These are phyloP conservation scores for Chrysogorgia sp. DNA, from an alignment of 92 coral and sea anemone genomes.

Conservation along the genomic window DNA sequence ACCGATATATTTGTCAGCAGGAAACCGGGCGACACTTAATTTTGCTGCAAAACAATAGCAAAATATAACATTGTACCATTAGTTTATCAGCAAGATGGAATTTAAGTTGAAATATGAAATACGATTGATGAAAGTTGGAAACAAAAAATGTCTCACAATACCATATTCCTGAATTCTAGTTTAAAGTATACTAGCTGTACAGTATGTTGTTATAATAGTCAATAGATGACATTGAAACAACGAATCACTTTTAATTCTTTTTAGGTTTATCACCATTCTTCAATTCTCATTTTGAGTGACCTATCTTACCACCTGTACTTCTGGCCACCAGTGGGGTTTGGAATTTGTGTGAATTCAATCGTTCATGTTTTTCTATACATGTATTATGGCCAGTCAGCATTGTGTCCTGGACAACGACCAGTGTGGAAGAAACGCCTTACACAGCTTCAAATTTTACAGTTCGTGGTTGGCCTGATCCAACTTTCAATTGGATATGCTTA, in stretches of 20 bases:
- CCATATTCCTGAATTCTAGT: background rate
- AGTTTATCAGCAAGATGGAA: too few relatives aligned
- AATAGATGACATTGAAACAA: too few relatives aligned
- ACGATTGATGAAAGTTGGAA: too few relatives aligned
- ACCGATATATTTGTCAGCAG: too few relatives aligned
- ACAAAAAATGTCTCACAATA: too few relatives aligned
- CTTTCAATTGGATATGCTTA: slow-evolving; percentile 69
- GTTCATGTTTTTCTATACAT: slow-evolving; percentile 88
- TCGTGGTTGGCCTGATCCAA: slow-evolving; percentile 72
- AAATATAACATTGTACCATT: too few relatives aligned
- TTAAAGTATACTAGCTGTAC: background rate
- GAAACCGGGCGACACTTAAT: too few relatives aligned
- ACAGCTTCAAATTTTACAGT: slow-evolving; percentile 79
- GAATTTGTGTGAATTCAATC: slow-evolving; percentile 74
- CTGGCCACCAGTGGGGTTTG: slow-evolving; percentile 80
- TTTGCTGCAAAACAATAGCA: too few relatives aligned
- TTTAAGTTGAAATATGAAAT: too few relatives aligned
- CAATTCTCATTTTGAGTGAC: slow-evolving; percentile 74
- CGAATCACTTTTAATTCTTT: background rate
- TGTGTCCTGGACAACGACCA: slow-evolving; percentile 72
- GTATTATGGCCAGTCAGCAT: slow-evolving; percentile 87
- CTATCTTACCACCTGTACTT: slow-evolving; percentile 52
- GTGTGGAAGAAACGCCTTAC: slow-evolving; percentile 83
- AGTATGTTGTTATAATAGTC: background rate
- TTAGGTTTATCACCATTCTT: slow-evolving; percentile 88